Percentiles rank a stretch among this genome's conserved stretches.
phyloP scores from a whole-genome alignment of 2,113 vertebrate species.

The Podarcis raffonei region DNA sequence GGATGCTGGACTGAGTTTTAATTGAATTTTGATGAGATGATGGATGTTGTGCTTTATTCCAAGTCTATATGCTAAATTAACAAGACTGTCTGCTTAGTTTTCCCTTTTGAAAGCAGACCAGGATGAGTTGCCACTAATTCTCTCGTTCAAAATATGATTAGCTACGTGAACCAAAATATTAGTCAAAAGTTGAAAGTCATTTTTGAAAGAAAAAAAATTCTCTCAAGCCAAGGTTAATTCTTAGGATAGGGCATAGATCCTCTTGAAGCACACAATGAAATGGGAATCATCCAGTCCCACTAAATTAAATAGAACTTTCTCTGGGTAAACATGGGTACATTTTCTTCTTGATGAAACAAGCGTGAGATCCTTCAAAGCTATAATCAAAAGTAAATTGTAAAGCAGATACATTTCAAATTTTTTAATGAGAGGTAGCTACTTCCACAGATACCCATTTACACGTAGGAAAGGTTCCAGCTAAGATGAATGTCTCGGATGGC shows the following conservation, averaged over 20 bases:
- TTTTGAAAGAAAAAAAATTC: neutral
- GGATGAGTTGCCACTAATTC: constrained; percentile 75
- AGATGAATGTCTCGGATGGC: no score
- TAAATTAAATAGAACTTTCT: neutral
- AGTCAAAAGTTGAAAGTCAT: constrained; percentile 46
- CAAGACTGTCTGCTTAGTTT: constrained; percentile 79
- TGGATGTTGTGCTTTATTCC: constrained; percentile 79
- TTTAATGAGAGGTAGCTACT: neutral
- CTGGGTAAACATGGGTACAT: neutral
- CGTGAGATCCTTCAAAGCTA: constrained; percentile 35
- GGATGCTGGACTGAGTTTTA: constrained; percentile 77
- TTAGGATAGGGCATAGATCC: constrained; percentile 44
- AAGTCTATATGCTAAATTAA: constrained; percentile 84
- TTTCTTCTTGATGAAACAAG: constrained; percentile 13
- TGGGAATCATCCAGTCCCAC: neutral
- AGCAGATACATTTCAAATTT: neutral
- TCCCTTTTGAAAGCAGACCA: constrained; percentile 69
- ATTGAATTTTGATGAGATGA: constrained; percentile 81
- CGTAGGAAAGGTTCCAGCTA: neutral
- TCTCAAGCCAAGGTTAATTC: constrained; percentile 44
- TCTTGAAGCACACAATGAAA: neutral
- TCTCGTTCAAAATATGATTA: constrained; percentile 63
- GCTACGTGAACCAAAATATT: constrained; percentile 57
- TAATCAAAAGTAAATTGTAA: constrained; percentile 33
- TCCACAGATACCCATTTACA: neutral